Base-by-base conservation (phyloP, 37 sponge, comb jelly and placozoan genomes). In the Eunapius fragilis region DNA sequence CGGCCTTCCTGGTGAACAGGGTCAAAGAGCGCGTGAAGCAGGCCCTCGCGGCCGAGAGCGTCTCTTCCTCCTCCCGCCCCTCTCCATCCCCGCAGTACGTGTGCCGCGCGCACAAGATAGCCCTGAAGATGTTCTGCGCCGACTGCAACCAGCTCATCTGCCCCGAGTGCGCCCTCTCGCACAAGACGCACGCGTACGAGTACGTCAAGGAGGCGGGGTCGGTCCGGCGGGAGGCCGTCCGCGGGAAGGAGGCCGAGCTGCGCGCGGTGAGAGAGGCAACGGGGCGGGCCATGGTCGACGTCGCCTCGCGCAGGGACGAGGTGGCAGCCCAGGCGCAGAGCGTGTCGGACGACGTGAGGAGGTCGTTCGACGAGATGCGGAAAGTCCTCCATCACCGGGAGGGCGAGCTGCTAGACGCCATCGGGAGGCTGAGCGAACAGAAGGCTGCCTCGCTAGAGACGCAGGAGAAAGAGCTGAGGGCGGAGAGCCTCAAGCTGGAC, bases 81-180 rank as follows among this genome's bases (percentile, higher is more conserved):
- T 4, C 4, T 45, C 47, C 4, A 4, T 9, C 4, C 47, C 47
- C 58, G 58, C 58, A 58, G 58, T 58, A 58, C 58, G 72, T 31
- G 72, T 86, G 87, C 30, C 24, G n/a, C 32, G 68, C 28, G 30
- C 87, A 86, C 31, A 67, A 80, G 14, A 80, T 80, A 22, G 80
- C 49, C 31, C 24, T 73, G n/a, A 86, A 79, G 74, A 72, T 80
- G 25, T 86, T 50, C 71, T 86, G 87, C 70, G 71, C 31, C 32
- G 86, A 86, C 71, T 86, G 86, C 79, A 78, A 37, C 27, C n/a
- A 17, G 32, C 79, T 86, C 48, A 86, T 86, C 35, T 86, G 86
- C 71, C 70, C 70, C 31, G 77, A 86, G 31, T 86, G 86, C 71
- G 70, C 48, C 37, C 24, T 86, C 49, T 26, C 27, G 17, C 86